A percentile compares a stretch with the other conserved stretches of the same genome.
phyloP scores from a whole-genome alignment of 2,113 vertebrate genomes.

The Uria aalge region DNA sequence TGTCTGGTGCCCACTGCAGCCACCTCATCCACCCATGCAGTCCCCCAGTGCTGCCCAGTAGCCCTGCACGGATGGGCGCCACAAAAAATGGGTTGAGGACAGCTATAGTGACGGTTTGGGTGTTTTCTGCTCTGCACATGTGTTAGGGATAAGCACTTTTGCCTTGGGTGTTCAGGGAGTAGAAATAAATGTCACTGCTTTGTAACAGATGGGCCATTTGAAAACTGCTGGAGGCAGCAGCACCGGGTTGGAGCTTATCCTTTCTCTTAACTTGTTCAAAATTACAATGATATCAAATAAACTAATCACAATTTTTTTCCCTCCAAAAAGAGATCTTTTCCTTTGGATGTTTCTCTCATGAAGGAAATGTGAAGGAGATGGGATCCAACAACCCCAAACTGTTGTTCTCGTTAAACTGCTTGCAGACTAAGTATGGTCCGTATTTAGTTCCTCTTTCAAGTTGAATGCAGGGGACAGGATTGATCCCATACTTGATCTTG shows the following conservation, averaged over 20 bases:
- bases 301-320: not conserved
- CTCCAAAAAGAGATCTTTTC: not conserved
- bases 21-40: not conserved
- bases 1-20: not conserved
- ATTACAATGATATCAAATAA: not conserved
- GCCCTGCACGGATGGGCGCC: rapidly evolving
- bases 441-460: not conserved
- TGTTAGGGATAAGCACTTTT: not conserved
- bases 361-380: not conserved
- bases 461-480: not conserved
- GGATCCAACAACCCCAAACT: not conserved
- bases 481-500: not conserved
- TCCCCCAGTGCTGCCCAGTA: not conserved
- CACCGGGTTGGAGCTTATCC: not conserved
- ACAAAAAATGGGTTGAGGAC: not conserved
- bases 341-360: not conserved
- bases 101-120: not conserved
- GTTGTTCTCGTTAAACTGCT: not conserved
- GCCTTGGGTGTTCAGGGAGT: not conserved
- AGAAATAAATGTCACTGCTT: not conserved
- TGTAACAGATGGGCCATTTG: not conserved
- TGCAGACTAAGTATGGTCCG: not conserved
- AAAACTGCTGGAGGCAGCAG: not conserved
- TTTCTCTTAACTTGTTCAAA: not conserved
- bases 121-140: not conserved